Evolutionary conservation across 2,113 vertebrate species (phyloP), one percentile per base, ranked within the genome.

Genomic region (Eulemur rufifrons): DNA sequence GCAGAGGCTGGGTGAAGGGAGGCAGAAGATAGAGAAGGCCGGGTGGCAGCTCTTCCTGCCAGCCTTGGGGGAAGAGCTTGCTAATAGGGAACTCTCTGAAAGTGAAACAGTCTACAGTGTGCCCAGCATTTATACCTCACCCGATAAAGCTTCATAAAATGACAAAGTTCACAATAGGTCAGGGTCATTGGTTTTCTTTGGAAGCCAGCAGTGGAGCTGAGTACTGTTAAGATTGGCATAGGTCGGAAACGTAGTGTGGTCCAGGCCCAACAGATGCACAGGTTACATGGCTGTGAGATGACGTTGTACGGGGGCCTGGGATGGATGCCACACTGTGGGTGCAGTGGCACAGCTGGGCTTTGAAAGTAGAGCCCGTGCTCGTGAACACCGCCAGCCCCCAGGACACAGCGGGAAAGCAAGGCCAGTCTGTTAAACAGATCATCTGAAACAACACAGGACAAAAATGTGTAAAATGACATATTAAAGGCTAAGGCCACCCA

Each of bases 291-390:
- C 18, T 9, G 0, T 80, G 54, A 82, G 81, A 20, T 23, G 5
- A 13, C 13, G 12, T 12, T 25, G 0, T 8, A 3, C 0, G 1
- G 2, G 7, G 59, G 4, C 25, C 50, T 54, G 50, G 3, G 23
- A 74, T 2, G 20, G 45, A 52, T 64, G 13, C 32, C 47, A 11
- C 23, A 0, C 1, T 0, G 2, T 9, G 32, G 56, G 15, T 45
- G 14, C 3, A 12, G n/a, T 3, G 42, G 18, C 32, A 0, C 2
- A 39, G 42, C 37, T 63, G 59, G 81, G 11, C 50, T 68, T 82
- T 63, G 84, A 77, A 71, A 54, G 39, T 37, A 29, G 54, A 84
- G 64, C 9, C 37, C 32, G 3, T 2, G 8, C 52, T 34, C 1
- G 0, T 66, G 21, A 66, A 71, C 4, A 7, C 54, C 37, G 0